Evolutionary conservation across 1,140 invertebrate genomes (phyloP), one percentile per base, ranked within the genome.

Genomic region (Euura saliciscinereae): DNA sequence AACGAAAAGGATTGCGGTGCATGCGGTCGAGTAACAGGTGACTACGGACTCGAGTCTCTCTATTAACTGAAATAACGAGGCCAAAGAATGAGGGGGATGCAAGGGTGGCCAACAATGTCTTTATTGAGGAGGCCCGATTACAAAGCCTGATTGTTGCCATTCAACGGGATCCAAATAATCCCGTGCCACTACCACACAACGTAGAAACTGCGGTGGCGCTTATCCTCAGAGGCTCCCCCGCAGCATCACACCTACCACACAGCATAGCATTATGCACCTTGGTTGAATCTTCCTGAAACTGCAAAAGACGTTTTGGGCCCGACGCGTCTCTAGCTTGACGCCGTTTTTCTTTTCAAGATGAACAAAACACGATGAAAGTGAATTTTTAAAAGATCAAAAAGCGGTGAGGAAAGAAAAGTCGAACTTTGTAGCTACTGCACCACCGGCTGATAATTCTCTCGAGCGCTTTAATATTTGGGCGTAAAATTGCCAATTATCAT

Each of bases 11-110:
- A 71, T 69, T 51, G 64, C 68, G 65, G 67, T 69, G 75, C 76
- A 78, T 77, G 10, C 78, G 73, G 74, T 74, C 71, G 73, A 73
- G 78, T 79, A 81, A 81, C 80, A 81, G 80, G 80, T 81, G 79
- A 81, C 28, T 28, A 28, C 80, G 77, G 72, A 71, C 79, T 78
- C 79, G 73, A 75, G 43, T 51, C 68, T 64, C 42, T 73, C 71
- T 78, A 73, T 79, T 79, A 77, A 71, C 70, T 51, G 69, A 72
- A 76, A 77, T 80, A 80, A 78, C 75, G 77, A 80, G 75, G 66
- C 43, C 28, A 42, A 42, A 67, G 28, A 44, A 44, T n/a, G 7
- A 11, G 13, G 66, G 66, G 13, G 66, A 8, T 67, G 8, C 11
- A 42, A 67, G 66, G 66, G 66, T 67, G 66, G 66, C 66, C 66